A percentile compares a stretch with the other conserved stretches of the same genome.
Conservation (phyloP, 2,113 vertebrate genomes). For the Labeo catla region DNA sequence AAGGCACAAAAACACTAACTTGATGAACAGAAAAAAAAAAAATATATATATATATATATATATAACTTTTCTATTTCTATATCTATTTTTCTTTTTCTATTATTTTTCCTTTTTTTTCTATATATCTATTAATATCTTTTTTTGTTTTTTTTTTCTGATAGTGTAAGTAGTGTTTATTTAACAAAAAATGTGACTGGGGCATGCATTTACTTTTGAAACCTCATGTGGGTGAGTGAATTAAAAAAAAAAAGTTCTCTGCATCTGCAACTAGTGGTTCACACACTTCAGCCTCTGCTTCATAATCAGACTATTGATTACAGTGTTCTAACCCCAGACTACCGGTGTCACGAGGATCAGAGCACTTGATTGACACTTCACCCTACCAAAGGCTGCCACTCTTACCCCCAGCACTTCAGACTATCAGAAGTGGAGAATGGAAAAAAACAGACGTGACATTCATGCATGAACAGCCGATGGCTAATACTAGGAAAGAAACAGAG, state of each 20-base stretch:
- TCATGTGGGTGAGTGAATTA: background rate
- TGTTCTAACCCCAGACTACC: slow-evolving; percentile 59
- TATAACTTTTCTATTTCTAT: too few species aligned
- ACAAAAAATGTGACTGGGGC: too few species aligned
- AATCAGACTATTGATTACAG: slow-evolving; percentile 66
- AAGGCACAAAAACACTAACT: too few species aligned
- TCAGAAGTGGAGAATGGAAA: slow-evolving; percentile 31
- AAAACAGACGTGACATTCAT: slow-evolving; percentile 39
- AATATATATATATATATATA: too few species aligned
- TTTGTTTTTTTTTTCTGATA: too few species aligned
- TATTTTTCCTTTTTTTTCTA: too few species aligned
- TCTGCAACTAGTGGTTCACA: slow-evolving; percentile 16
- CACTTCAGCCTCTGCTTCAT: slow-evolving; percentile 42
- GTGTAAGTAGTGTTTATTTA: too few species aligned
- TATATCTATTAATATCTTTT: too few species aligned
- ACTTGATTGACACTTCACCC: slow-evolving; percentile 71
- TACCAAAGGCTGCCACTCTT: slow-evolving; percentile 57
- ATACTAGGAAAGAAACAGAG: background rate
- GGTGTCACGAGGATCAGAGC: slow-evolving; percentile 62
- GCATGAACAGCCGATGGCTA: background rate
- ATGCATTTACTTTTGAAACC: background rate
- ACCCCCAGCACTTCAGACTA: slow-evolving; percentile 55
- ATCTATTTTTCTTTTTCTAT: too few species aligned
- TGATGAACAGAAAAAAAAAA: too few species aligned
- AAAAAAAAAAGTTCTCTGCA: background rate